Percentiles rank a stretch among this genome's conserved stretches.
phyloP scores from a whole-genome alignment of 2,888 invertebrate species.

The Steinernema carpocapsae region DNA sequence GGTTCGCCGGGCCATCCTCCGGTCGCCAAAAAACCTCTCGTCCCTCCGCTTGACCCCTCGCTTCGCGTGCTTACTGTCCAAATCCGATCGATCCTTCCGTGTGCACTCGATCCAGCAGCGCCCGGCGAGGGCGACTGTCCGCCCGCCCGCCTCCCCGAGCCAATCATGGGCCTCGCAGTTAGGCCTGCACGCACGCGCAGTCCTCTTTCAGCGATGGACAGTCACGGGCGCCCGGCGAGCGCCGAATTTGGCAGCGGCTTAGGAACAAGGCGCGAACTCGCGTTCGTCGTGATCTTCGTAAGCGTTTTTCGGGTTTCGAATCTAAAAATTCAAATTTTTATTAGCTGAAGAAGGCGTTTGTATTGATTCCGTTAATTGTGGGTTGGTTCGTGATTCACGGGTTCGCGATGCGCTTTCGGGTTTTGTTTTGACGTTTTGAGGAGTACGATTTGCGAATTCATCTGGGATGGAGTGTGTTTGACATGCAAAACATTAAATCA shows the following conservation, averaged over 20 bases:
- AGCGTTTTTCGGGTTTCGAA: not conserved
- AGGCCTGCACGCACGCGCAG: not conserved
- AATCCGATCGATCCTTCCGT: slow-evolving; percentile 34
- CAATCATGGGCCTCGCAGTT: not conserved
- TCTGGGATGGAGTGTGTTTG: not conserved
- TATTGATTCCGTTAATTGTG: slow-evolving; percentile 19
- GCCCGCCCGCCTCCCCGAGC: slow-evolving; percentile 14
- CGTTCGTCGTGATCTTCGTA: not conserved
- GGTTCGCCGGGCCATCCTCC: slow-evolving; percentile 5
- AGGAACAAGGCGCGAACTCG: slow-evolving; percentile 34
- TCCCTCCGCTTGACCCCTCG: slow-evolving; percentile 30
- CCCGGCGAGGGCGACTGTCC: slow-evolving; percentile 2
- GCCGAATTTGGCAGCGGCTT: slow-evolving; percentile 29
- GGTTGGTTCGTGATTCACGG: slow-evolving; percentile 1
- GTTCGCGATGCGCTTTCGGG: not conserved
- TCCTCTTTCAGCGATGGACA: slow-evolving; percentile 12
- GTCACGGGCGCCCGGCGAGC: not conserved
- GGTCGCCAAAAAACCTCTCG: not conserved
- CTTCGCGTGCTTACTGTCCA: slow-evolving; percentile 34
- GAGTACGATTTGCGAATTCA: not conserved
- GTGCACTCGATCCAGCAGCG: not conserved
- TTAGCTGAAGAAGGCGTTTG: too few relatives aligned
- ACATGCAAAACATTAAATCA: too few relatives aligned
- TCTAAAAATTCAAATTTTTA: not conserved
- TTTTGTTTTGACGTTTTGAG: not conserved